phyloP scores from a whole-genome alignment of 2,113 vertebrate species.

The Carassius carassius region DNA sequence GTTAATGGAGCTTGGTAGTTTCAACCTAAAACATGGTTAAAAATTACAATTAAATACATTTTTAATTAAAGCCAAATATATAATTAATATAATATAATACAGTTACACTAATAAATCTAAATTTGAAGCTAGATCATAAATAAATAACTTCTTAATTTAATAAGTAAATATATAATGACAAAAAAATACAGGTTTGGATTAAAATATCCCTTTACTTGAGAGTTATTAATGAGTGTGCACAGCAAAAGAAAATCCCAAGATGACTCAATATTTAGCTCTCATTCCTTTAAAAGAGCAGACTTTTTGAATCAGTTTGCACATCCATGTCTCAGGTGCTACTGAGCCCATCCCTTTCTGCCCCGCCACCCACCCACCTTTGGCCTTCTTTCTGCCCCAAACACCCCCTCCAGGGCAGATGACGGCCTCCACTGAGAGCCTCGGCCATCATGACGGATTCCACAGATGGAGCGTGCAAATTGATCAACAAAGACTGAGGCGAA shows the following conservation, averaged over 20 bases:
- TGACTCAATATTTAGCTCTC: background rate
- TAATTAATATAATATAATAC: no score
- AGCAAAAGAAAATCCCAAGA: background rate
- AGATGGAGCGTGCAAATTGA: slow-evolving; percentile 99
- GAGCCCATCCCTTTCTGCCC: slow-evolving; percentile 63
- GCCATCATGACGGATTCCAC: slow-evolving; percentile 95
- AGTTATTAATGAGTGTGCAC: no score
- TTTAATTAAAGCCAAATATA: no score
- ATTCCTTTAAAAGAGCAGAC: background rate
- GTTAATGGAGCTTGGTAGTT: no score
- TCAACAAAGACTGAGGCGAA: slow-evolving; percentile 81
- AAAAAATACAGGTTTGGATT: no score
- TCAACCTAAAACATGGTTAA: no score
- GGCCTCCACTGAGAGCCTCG: slow-evolving; percentile 86
- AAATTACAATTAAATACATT: no score
- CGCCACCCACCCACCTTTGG: slow-evolving; percentile 81
- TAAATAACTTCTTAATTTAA: no score
- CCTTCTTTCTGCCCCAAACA: slow-evolving; percentile 64
- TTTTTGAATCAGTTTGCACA: background rate
- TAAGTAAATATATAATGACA: no score
- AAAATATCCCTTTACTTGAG: no score
- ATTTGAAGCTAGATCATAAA: no score
- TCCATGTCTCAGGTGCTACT: background rate
- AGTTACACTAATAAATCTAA: background rate
- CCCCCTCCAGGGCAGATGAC: slow-evolving; percentile 92